Evolutionary conservation across 1,140 invertebrate genomes (phyloP).

Genomic region (Periplaneta americana): DNA sequence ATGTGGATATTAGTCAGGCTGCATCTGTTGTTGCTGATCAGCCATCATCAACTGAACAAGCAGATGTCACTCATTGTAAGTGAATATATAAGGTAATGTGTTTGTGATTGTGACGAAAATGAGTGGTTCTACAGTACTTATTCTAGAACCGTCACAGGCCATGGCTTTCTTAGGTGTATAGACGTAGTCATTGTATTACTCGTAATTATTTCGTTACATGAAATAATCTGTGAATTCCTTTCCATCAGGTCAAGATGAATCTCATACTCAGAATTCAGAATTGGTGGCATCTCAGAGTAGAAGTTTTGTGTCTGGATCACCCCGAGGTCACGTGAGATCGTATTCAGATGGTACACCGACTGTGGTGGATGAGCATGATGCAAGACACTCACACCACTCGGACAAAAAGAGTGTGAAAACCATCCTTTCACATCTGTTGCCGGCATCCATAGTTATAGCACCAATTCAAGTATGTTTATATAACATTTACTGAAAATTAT

Average conservation of each 20-base stretch:
- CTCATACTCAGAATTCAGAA: neutral
- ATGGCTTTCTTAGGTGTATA: too few relatives aligned
- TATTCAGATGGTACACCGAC: neutral
- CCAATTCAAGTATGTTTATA: constrained; percentile 20
- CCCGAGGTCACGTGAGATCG: neutral
- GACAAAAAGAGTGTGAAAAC: constrained; percentile 65
- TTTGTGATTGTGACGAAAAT: too few relatives aligned
- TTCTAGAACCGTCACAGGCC: too few relatives aligned
- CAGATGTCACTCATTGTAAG: too few relatives aligned
- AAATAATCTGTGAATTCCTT: neutral
- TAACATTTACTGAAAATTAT: too few relatives aligned
- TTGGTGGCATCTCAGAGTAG: neutral
- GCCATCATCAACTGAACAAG: too few relatives aligned
- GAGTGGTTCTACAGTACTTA: too few relatives aligned
- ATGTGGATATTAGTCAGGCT: too few relatives aligned
- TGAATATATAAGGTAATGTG: too few relatives aligned
- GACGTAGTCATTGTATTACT: too few relatives aligned
- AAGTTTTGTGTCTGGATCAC: neutral
- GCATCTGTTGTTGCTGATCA: too few relatives aligned
- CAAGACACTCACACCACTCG: neutral
- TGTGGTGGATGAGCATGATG: neutral
- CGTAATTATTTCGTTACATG: too few relatives aligned
- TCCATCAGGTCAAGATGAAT: neutral
- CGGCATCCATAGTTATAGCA: constrained; percentile 42
- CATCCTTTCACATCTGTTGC: constrained; percentile 60